These are phyloP conservation scores for Halichondria panicea DNA, from an alignment of 37 sponge, comb jelly and placozoan genomes.

Conservation along the genomic window DNA sequence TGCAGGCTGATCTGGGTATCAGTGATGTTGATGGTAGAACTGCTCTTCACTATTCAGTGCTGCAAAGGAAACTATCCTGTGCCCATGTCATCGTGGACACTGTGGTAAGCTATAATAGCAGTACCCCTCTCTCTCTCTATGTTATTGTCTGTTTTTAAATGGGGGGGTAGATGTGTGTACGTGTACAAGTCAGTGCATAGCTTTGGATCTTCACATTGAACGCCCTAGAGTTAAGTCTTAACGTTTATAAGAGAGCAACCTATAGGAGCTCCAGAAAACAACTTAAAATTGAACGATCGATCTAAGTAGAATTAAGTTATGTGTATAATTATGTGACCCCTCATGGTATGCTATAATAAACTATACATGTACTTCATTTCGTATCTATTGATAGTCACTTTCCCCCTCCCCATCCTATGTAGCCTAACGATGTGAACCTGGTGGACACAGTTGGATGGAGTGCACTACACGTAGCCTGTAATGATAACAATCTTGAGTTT, in stretches of 20 bases:
- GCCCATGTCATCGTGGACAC: conserved; percentile 38
- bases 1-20: conserved; percentile 54
- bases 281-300: too few relatives aligned
- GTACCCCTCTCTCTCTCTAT: neutral
- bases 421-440: conserved; percentile 70
- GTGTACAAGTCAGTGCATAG: too few relatives aligned
- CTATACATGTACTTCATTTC: neutral
- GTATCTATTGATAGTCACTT: neutral
- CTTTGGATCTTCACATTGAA: too few relatives aligned
- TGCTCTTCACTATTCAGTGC: conserved; percentile 79
- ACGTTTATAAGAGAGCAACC: too few relatives aligned
- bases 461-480: conserved; percentile 71
- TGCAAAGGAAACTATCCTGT: conserved; percentile 37
- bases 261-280: too few relatives aligned
- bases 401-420: neutral
- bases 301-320: neutral
- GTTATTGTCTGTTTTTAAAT: too few relatives aligned
- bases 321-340: neutral
- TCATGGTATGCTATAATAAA: neutral
- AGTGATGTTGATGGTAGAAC: conserved; percentile 78
- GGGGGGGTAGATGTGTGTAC: too few relatives aligned
- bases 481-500: conserved; percentile 16
- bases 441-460: conserved; percentile 63
- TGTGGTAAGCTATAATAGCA: conserved; percentile 19
- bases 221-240: too few relatives aligned